Conservation (phyloP, 2,888 invertebrate species). For the Pammene fasciana region DNA sequence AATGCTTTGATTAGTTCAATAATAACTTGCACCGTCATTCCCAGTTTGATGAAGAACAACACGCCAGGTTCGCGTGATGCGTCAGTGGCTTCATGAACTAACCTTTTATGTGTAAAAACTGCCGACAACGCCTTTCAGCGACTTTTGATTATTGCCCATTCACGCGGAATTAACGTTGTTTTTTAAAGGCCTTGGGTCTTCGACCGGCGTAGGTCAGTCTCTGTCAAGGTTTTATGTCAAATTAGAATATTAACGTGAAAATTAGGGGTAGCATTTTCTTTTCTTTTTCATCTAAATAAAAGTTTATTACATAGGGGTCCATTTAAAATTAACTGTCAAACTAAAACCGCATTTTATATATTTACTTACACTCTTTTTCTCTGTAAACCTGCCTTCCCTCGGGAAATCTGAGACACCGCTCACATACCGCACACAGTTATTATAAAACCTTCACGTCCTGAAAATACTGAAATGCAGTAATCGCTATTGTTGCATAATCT, state of each 20-base stretch:
- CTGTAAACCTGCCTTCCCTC: not conserved
- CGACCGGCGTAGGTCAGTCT: conserved; percentile 23
- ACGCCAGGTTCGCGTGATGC: conserved; percentile 38
- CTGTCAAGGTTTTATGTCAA: conserved; percentile 21
- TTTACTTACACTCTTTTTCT: conserved; percentile 5
- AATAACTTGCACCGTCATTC: conserved; percentile 17
- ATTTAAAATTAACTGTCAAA: not conserved
- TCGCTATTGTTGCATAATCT: not conserved
- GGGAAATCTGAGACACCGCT: conserved; percentile 24
- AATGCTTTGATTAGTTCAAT: not conserved
- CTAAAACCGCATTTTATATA: not conserved
- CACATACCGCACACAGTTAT: conserved; percentile 2
- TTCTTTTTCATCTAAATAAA: conserved; percentile 4
- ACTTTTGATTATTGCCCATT: conserved; percentile 56
- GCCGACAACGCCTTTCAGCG: conserved; percentile 42
- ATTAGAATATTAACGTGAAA: conserved; percentile 24
- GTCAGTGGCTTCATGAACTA: conserved; percentile 44
- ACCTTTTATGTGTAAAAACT: conserved; percentile 46
- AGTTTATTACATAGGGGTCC: not conserved
- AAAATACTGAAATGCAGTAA: not conserved
- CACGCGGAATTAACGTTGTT: conserved; percentile 57
- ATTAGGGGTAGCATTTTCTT: conserved; percentile 26
- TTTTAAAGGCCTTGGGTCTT: conserved; percentile 48
- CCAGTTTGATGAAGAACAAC: conserved; percentile 9
- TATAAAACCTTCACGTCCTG: conserved; percentile 21